A percentile compares a stretch with the other conserved stretches of the same genome.
These are phyloP conservation scores for Mobula hypostoma DNA, from an alignment of 2,113 vertebrate species.

Conservation along the genomic window DNA sequence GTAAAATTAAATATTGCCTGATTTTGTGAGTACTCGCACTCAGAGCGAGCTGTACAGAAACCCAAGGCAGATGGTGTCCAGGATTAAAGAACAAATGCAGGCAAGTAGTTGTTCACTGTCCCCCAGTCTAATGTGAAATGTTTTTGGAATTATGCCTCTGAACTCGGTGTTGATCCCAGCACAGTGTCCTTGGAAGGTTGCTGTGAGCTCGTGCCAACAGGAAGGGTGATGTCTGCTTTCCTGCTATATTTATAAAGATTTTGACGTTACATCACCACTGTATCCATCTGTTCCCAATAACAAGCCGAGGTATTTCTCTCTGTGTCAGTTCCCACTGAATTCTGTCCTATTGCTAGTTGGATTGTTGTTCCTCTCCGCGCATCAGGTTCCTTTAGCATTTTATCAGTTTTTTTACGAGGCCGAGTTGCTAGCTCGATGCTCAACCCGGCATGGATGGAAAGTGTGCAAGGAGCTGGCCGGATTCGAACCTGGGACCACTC, in stretches of 20 bases:
- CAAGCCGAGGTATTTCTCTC: background rate
- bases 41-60: background rate
- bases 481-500: too few relatives aligned
- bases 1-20: too few relatives aligned
- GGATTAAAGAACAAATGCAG: too few relatives aligned
- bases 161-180: background rate
- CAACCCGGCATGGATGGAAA: too few relatives aligned
- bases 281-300: slow-evolving; percentile 3
- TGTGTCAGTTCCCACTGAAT: background rate
- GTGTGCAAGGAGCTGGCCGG: too few relatives aligned
- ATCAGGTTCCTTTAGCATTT: too few relatives aligned
- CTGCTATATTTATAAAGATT: background rate
- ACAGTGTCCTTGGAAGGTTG: background rate
- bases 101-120: background rate
- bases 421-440: too few relatives aligned
- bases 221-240: slow-evolving; percentile 3
- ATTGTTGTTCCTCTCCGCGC: background rate
- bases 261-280: background rate
- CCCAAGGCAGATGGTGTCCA: background rate
- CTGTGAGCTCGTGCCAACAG: background rate
- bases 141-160: background rate
- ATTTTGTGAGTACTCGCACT: too few relatives aligned
- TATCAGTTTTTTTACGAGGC: too few relatives aligned
- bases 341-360: background rate
- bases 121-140: background rate